These are phyloP conservation scores for Dryadula phaetusa DNA, from an alignment of 2,888 invertebrate genomes.

Conservation along the genomic window DNA sequence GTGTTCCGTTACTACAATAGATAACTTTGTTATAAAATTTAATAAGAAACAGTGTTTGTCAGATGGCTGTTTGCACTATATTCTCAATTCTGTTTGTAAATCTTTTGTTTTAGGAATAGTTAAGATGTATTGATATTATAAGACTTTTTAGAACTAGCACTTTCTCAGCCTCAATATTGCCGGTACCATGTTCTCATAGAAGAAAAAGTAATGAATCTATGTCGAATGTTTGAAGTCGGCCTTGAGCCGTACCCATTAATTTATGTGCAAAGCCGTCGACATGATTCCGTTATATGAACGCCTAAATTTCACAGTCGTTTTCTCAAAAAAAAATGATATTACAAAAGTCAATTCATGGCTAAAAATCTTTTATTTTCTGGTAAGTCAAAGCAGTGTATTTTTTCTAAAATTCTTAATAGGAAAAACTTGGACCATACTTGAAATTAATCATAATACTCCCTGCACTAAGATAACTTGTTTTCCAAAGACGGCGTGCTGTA, in stretches of 20 bases:
- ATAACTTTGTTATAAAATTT: conserved; percentile 42
- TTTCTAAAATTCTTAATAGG: neutral
- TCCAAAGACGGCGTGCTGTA: conserved; percentile 30
- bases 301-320: conserved; percentile 57
- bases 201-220: conserved; percentile 81
- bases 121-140: conserved; percentile 19
- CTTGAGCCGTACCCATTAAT: conserved; percentile 81
- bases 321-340: conserved; percentile 31
- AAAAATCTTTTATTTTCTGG: neutral
- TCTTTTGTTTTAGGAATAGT: conserved; percentile 10
- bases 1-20: conserved; percentile 57
- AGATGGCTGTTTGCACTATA: neutral
- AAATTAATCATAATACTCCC: conserved; percentile 38
- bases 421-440: conserved; percentile 32
- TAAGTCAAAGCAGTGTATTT: neutral
- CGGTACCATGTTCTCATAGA: conserved; percentile 76
- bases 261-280: conserved; percentile 78
- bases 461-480: conserved; percentile 35
- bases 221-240: conserved; percentile 83
- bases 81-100: neutral
- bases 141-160: conserved; percentile 57
- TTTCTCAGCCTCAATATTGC: conserved; percentile 79
- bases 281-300: conserved; percentile 75
- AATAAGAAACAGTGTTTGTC: neutral
- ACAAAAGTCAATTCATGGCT: neutral